phyloP scores from a whole-genome alignment of 2,797 vertebrate genomes.

The Bovichtus diacanthus region DNA sequence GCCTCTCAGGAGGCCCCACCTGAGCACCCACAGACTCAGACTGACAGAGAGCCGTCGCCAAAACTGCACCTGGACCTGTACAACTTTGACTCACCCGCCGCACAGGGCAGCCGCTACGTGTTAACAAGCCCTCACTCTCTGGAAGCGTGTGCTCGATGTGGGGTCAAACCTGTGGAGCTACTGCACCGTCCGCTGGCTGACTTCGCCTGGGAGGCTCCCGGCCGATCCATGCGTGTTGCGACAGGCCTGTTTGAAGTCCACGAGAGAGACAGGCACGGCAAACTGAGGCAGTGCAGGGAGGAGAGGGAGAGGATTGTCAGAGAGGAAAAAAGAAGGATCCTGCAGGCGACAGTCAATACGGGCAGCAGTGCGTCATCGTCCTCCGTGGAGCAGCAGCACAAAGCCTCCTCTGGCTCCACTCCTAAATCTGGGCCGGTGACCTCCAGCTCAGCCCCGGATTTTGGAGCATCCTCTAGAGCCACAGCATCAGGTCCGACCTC shows the following conservation, averaged over 20 bases:
- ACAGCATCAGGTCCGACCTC: constrained; percentile 39
- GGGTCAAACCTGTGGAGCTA: constrained; percentile 96
- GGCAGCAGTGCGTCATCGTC: constrained; percentile 57
- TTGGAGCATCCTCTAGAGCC: constrained; percentile 51
- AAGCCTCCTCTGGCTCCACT: constrained; percentile 41
- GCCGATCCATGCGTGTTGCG: constrained; percentile 94
- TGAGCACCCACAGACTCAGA: constrained; percentile 53
- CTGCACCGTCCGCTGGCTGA: constrained; percentile 90
- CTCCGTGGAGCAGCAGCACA: constrained; percentile 59
- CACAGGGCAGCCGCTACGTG: constrained; percentile 97
- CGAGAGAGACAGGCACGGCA: constrained; percentile 91
- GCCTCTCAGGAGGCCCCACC: constrained; percentile 9
- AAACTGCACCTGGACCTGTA: constrained; percentile 95
- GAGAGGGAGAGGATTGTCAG: constrained; percentile 93
- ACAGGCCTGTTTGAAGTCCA: constrained; percentile 94
- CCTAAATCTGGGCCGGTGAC: constrained; percentile 71
- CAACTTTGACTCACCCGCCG: constrained; percentile 93
- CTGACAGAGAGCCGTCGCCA: constrained; percentile 81
- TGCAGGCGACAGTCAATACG: constrained; percentile 80
- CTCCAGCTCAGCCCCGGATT: constrained; percentile 53
- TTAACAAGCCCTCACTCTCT: constrained; percentile 96
- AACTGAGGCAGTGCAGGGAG: constrained; percentile 93
- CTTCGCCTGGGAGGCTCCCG: constrained; percentile 93
- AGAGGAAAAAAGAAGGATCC: constrained; percentile 92
- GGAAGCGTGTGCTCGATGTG: constrained; percentile 95